Base-by-base conservation (phyloP, 1,140 invertebrate genomes). In the Trialeurodes vaporariorum region DNA sequence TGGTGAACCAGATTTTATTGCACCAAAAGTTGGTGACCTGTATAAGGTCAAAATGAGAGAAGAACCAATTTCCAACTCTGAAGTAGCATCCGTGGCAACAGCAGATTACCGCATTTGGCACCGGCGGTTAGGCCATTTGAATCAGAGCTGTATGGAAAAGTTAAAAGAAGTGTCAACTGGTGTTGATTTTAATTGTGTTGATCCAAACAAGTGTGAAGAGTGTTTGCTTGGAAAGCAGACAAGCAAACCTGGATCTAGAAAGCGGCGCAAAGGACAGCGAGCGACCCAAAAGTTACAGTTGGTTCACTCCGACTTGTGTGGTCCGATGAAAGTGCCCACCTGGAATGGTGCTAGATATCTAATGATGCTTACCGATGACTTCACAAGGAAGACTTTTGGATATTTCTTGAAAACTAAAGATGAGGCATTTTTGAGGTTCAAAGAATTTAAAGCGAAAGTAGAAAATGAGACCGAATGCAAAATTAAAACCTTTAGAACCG, bases 321-420 rank as follows among this genome's bases (percentile, higher is more conserved):
- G 80, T 25, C 79, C 77, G 17, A 78, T 82, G 76, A n/a, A n/a
- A n/a, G 66, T 72, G 5, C 63, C 22, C 23, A 78, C 76, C 1
- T 59, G 76, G 26, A 76, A 77, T 34, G 75, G 74, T 21, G 72
- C 74, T 5, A 65, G 65, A 17, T 82, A 80, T 68, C 76, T 79
- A 40, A 26, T 80, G 1, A 78, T 80, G 0, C 78, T 81, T 49
- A 79, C 77, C 2, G 79, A 82, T 72, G 79, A 82, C 26, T 78
- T 49, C 5, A 49, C 34, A 49, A 5, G 5, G 5, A 49, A 49
- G 17, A 49, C 34, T 49, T 49, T 49, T 49, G 34, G 34, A 9
- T 49, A 49, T 66, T 68, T 68, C 17, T 27, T 68, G 27, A 25
- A 23, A 40, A n/a, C 24, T 12, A 68, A 67, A 27, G 63, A 64